Evolutionary conservation across 2,888 invertebrate genomes (phyloP), one percentile per base, ranked within the genome.

Genomic region (Pollenia labialis): DNA sequence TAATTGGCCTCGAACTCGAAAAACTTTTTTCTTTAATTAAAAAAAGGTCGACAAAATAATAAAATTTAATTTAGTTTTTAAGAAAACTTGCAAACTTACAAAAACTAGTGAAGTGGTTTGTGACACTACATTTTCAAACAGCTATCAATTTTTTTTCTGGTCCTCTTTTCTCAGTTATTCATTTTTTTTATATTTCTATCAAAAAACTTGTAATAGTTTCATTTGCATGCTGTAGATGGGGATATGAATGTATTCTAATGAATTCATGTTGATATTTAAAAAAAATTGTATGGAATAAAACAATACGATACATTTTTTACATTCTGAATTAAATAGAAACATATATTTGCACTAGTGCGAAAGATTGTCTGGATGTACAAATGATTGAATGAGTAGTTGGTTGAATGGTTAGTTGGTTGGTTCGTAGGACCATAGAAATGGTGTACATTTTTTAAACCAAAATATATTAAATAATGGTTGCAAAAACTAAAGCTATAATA

Each of bases 261-360:
- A 46, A 64, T 44, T 64, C 64, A 64, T 64, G 64, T 46, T 64
- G 44, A 16, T 44, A 4, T 44, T 44, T 16, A 44, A 64, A 42
- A 64, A 64, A 16, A 64, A 64, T 46, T 18, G 16, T 44, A 11
- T 16, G 11, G 16, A 62, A 16, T 42, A 62, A 58, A 32, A 58
- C 12, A 58, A 58, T 58, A 58, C 32, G 14, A 42, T 16, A 16
- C 11, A 46, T 16, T 44, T 18, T 4, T 16, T 44, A 18, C 1
- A 64, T n/a, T 9, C 58, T 14, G 32, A 6, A 32, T 32, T 6
- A 32, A 32, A 32, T 32, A 32, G 32, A 32, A 6, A 32, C 32
- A 32, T 32, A 32, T 32, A 6, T 32, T 32, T 32, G 32, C 6
- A 32, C 32, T 23, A 23, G 23, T 23, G 23, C 3, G 23, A 23